A percentile compares a stretch with the other conserved stretches of the same genome.
Conservation (phyloP, 2,797 vertebrate species). For the Bradypodion pumilum region DNA sequence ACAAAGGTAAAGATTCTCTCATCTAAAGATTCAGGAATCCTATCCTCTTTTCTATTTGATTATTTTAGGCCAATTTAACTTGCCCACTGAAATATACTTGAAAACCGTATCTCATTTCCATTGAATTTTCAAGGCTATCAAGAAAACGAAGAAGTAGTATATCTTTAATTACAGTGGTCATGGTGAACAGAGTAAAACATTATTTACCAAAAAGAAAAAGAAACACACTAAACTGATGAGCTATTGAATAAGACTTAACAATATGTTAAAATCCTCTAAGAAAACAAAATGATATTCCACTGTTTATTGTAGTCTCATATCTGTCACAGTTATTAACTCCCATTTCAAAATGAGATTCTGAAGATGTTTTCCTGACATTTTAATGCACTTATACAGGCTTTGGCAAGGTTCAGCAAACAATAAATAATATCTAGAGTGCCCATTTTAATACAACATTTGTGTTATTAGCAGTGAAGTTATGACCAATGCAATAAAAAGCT, state of each 20-base stretch:
- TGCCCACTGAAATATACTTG: neutral
- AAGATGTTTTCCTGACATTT: conserved; percentile 36
- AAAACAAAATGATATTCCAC: conserved; percentile 63
- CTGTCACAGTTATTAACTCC: conserved; percentile 73
- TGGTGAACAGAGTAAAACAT: neutral
- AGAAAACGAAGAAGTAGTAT: too few species aligned
- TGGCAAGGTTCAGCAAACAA: conserved; percentile 78
- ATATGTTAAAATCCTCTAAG: neutral
- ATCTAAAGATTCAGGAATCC: too few species aligned
- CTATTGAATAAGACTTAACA: conserved; percentile 2
- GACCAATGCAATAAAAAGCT: conserved; percentile 19
- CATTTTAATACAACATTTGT: conserved; percentile 34
- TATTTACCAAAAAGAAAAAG: neutral
- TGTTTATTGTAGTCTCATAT: conserved; percentile 66
- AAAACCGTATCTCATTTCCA: neutral
- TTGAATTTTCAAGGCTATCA: neutral
- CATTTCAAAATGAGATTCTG: conserved; percentile 37
- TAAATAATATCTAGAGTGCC: conserved; percentile 71
- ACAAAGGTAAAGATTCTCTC: too few species aligned
- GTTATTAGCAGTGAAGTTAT: conserved; percentile 35
- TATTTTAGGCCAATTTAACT: neutral
- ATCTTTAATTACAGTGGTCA: conserved; percentile 42
- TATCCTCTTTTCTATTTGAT: too few species aligned
- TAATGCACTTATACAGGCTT: conserved; percentile 72
- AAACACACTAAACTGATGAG: neutral